Conservation (phyloP, 2,888 invertebrate species). For the Rhyacophila evoluta region DNA sequence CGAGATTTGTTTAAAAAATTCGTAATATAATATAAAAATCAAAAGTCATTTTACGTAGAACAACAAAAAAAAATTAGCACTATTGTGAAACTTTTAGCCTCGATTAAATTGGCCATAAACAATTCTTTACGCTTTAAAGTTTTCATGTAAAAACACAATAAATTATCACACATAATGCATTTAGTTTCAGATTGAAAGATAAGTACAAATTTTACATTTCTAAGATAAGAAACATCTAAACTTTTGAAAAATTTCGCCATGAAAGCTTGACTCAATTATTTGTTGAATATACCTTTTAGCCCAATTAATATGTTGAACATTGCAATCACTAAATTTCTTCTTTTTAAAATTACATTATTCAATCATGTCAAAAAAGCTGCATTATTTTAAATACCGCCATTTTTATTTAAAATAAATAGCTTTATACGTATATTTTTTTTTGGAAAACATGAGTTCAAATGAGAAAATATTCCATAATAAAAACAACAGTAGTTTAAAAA, state of each 20-base stretch:
- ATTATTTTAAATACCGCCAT: too few species aligned
- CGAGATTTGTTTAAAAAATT: too few species aligned
- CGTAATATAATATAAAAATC: too few species aligned
- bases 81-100: not conserved
- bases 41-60: not conserved
- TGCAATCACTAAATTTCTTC: too few species aligned
- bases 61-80: not conserved
- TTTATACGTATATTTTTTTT: too few species aligned
- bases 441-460: too few species aligned
- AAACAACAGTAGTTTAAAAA: too few species aligned
- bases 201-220: not conserved
- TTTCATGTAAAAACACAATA: not conserved
- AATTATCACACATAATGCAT: conserved; percentile 15
- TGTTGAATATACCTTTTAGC: not conserved
- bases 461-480: too few species aligned
- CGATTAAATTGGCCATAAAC: not conserved
- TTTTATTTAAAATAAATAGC: too few species aligned
- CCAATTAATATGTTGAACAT: too few species aligned
- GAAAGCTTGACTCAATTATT: not conserved
- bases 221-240: not conserved
- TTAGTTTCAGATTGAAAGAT: not conserved
- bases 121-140: not conserved
- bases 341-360: too few species aligned
- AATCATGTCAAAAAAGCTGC: too few species aligned
- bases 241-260: not conserved